These are phyloP conservation scores for Ciconia boyciana DNA, from an alignment of 2,113 vertebrate genomes.

Conservation along the genomic window DNA sequence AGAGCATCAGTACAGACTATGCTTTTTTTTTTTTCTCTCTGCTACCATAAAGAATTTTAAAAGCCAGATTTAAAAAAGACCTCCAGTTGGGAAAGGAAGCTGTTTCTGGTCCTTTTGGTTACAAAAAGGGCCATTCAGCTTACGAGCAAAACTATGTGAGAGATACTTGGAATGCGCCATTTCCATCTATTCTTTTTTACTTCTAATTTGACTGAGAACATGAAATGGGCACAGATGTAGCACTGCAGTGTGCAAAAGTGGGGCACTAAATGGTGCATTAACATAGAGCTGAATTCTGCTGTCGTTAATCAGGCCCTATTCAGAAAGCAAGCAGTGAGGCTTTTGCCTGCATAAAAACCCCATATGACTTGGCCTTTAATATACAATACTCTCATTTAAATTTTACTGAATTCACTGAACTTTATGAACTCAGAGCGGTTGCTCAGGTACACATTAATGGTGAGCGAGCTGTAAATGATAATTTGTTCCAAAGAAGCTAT, in stretches of 20 bases:
- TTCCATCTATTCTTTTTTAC: neutral
- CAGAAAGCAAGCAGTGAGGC: neutral
- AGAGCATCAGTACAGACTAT: neutral
- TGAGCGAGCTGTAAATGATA: neutral
- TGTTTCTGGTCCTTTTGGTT: neutral
- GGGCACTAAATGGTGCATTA: neutral
- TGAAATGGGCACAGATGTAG: neutral
- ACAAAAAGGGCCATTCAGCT: neutral
- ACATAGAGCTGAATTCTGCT: neutral
- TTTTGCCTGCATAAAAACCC: neutral
- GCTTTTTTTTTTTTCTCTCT: neutral
- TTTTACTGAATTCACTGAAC: neutral
- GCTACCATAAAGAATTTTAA: neutral
- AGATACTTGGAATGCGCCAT: neutral
- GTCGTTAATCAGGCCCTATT: constrained; percentile 5
- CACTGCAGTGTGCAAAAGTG: neutral
- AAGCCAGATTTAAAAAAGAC: neutral
- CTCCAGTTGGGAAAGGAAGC: neutral
- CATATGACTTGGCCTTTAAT: neutral
- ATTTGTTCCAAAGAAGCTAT: neutral
- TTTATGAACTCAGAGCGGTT: neutral
- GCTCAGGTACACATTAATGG: neutral
- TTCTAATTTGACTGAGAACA: neutral
- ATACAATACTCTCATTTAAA: neutral
- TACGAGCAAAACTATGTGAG: neutral